Evolutionary conservation across 2,113 vertebrate genomes (phyloP).

Genomic region (Thomomys bottae): DNA sequence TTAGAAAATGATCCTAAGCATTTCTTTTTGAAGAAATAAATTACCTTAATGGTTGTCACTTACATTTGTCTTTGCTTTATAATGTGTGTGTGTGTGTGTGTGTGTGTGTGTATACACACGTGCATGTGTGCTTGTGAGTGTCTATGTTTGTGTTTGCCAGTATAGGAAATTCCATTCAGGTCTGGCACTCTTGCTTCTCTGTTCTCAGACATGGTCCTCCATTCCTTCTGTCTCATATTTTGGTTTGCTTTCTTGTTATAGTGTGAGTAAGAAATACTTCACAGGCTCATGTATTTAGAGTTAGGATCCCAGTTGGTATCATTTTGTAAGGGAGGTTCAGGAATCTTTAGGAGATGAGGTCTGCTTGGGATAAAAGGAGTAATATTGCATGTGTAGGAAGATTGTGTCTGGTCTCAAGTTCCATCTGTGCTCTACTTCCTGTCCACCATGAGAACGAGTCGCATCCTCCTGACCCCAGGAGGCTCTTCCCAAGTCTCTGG

Average conservation of each 20-base stretch:
- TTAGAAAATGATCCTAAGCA: background rate
- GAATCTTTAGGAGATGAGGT: background rate
- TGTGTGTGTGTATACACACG: no score
- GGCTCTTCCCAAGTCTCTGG: background rate
- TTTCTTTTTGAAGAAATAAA: background rate
- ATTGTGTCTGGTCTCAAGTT: background rate
- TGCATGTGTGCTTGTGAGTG: no score
- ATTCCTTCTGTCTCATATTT: no score
- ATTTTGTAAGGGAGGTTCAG: background rate
- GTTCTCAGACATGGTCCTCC: no score
- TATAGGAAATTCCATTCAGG: no score
- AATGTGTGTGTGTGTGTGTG: no score
- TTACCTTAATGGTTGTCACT: no score
- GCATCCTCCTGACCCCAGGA: background rate
- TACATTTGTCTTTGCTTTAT: no score
- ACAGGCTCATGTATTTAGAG: background rate
- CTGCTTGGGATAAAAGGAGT: background rate
- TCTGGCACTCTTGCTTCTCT: no score
- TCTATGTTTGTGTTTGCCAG: no score
- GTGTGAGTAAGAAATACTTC: background rate
- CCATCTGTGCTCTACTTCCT: background rate
- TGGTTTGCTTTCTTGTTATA: background rate
- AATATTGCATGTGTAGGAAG: background rate
- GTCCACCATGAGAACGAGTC: background rate
- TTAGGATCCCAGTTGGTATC: background rate